A percentile compares a stretch with the other conserved stretches of the same genome.
These are phyloP conservation scores for Drosophila miranda DNA, from an alignment of 1,140 invertebrate genomes.

Conservation along the genomic window DNA sequence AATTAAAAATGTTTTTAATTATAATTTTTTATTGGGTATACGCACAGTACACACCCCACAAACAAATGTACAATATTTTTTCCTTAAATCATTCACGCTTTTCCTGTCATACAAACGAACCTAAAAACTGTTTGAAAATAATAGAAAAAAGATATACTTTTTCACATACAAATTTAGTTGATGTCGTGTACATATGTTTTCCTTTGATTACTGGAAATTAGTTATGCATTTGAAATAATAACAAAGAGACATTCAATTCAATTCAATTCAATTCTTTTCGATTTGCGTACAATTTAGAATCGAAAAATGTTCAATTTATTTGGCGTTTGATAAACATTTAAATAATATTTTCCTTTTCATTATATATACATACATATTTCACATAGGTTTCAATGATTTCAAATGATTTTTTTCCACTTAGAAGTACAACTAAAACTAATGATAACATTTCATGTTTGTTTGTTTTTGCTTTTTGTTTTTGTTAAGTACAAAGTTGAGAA, in stretches of 20 bases:
- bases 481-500: slow-evolving; percentile 61
- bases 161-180: slow-evolving; percentile 26
- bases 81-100: slow-evolving; percentile 49
- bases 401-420: slow-evolving; percentile 62
- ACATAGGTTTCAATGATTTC: slow-evolving; percentile 36
- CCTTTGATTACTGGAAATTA: slow-evolving; percentile 26
- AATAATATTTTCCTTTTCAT: slow-evolving; percentile 42
- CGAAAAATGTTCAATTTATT: slow-evolving; percentile 17
- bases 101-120: slow-evolving; percentile 16
- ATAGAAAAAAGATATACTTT: not conserved
- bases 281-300: slow-evolving; percentile 12
- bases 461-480: not conserved
- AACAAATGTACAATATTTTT: slow-evolving; percentile 66
- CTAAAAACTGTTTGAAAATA: slow-evolving; percentile 19
- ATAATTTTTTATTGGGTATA: slow-evolving; percentile 26
- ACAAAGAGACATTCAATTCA: slow-evolving; percentile 20
- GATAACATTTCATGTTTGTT: slow-evolving; percentile 66
- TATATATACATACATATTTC: slow-evolving; percentile 71
- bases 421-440: slow-evolving; percentile 76
- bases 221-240: slow-evolving; percentile 42
- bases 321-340: slow-evolving; percentile 27
- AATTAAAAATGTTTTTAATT: slow-evolving; percentile 70
- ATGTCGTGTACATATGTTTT: slow-evolving; percentile 20
- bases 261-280: not conserved
- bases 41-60: slow-evolving; percentile 1